Evolutionary conservation across 2,888 invertebrate species (phyloP).

Genomic region (Eupithecia vulgata): DNA sequence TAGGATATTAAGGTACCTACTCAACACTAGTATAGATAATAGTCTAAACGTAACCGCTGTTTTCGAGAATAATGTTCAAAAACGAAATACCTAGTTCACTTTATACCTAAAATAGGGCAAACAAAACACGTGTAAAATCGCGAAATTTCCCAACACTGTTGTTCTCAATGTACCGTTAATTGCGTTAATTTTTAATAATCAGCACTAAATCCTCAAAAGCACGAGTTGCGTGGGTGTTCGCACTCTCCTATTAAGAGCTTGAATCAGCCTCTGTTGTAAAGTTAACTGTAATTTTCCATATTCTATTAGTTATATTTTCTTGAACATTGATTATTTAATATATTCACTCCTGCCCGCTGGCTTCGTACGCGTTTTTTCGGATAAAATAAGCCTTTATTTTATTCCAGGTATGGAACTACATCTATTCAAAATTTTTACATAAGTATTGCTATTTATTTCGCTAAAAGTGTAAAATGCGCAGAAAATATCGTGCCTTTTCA

Average conservation of each 20-base stretch:
- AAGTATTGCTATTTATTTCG: too few species aligned
- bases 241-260: constrained; percentile 1
- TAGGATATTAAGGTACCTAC: too few species aligned
- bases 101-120: neutral
- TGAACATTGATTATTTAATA: neutral
- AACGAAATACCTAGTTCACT: neutral
- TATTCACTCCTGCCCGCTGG: too few species aligned
- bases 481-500: constrained; percentile 8
- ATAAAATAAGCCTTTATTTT: neutral
- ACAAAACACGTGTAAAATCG: neutral
- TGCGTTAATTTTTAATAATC: constrained; percentile 29
- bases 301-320: neutral
- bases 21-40: too few species aligned
- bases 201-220: constrained; percentile 6
- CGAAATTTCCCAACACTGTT: constrained; percentile 7
- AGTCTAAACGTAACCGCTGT: too few species aligned
- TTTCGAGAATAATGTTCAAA: too few species aligned
- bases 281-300: neutral
- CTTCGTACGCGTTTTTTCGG: neutral
- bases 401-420: too few species aligned
- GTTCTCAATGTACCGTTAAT: constrained; percentile 25
- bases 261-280: neutral
- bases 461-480: constrained; percentile 16
- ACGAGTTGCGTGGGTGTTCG: neutral
- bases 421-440: too few species aligned